Base-by-base conservation (phyloP, 2,797 vertebrate genomes). In the Sandelia bainsii region DNA sequence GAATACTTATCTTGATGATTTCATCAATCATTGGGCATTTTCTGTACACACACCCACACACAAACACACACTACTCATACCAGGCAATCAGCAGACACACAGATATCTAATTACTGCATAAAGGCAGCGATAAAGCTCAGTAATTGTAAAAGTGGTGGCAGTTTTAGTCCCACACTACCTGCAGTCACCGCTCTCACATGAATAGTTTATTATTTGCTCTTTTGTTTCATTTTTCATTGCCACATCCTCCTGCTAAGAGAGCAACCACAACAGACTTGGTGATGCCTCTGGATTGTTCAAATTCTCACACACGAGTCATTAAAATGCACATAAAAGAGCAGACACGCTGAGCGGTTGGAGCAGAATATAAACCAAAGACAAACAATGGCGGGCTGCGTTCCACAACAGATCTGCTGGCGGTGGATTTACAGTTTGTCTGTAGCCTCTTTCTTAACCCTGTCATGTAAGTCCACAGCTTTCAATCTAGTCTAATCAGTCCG, bases 171-270 rank as follows among this genome's bases (percentile, higher is more conserved):
- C 50, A 23, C 27, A 10, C 62, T 62, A 80, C 72, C 62, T 82
- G 59, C 74, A 53, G 60, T 50, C 52, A 16, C 14, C 1, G 5
- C 48, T 63, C 27, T 22, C 51, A 58, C 81, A 80, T 84, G 19
- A 84, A 76, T 72, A 58, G 23, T 75, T 80, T 48, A 84, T 66
- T 68, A 67, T 75, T 78, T 81, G 57, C 58, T 68, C 59, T 73
- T 80, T 83, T 81, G 70, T 85, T 85, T 81, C 20, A 48, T 67
- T 72, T 86, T 70, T 75, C 61, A 71, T 81, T 9, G 39, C 82
- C 78, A 62, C 77, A 34, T 62, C 48, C 72, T 79, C 63, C 62
- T 17, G 63, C 66, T 57, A 66, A 62, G 65, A 85, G 70, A 72
- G 58, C 48, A 64, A 54, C 78, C 72, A 71, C 62, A 72, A 20